A percentile compares a stretch with the other conserved stretches of the same genome.
Evolutionary conservation across 2,888 invertebrate species (phyloP).

Genomic region (Cryptus armator): DNA sequence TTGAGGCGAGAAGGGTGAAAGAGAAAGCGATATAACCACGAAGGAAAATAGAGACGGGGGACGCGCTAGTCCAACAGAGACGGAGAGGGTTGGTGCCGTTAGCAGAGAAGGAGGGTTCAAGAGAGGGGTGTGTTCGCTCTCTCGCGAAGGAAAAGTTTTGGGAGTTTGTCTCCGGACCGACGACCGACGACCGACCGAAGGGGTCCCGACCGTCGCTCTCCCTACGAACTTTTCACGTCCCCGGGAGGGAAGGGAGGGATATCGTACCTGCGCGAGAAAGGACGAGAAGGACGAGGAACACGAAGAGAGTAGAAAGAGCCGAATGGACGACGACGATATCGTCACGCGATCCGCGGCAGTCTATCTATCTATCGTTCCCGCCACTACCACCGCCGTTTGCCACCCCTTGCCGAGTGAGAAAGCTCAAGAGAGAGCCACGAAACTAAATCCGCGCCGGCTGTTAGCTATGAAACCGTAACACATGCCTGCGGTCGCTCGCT

Average conservation of each 20-base stretch:
- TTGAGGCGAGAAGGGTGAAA: slow-evolving; percentile 11
- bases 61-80: slow-evolving; percentile 54
- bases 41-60: slow-evolving; percentile 63
- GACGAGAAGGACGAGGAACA: slow-evolving; percentile 33
- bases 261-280: slow-evolving; percentile 9
- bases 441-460: slow-evolving; percentile 75
- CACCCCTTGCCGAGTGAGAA: slow-evolving; percentile 7
- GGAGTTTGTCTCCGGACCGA: slow-evolving; percentile 64
- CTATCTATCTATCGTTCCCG: slow-evolving; percentile 69
- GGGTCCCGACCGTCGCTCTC: slow-evolving; percentile 53
- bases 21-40: slow-evolving; percentile 52
- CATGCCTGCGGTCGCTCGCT: slow-evolving; percentile 70
- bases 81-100: slow-evolving; percentile 33
- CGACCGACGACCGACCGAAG: slow-evolving; percentile 50
- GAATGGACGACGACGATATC: slow-evolving; percentile 68
- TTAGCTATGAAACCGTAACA: slow-evolving; percentile 75
- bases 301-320: slow-evolving; percentile 33
- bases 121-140: slow-evolving; percentile 54
- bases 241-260: slow-evolving; percentile 29
- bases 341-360: slow-evolving; percentile 71
- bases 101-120: slow-evolving; percentile 29
- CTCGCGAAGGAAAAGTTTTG: slow-evolving; percentile 66
- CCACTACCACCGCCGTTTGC: slow-evolving; percentile 14
- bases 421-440: slow-evolving; percentile 36
- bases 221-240: slow-evolving; percentile 60